phyloP scores from a whole-genome alignment of 2,797 vertebrate species.

The Paratrypauchen microcephalus region DNA sequence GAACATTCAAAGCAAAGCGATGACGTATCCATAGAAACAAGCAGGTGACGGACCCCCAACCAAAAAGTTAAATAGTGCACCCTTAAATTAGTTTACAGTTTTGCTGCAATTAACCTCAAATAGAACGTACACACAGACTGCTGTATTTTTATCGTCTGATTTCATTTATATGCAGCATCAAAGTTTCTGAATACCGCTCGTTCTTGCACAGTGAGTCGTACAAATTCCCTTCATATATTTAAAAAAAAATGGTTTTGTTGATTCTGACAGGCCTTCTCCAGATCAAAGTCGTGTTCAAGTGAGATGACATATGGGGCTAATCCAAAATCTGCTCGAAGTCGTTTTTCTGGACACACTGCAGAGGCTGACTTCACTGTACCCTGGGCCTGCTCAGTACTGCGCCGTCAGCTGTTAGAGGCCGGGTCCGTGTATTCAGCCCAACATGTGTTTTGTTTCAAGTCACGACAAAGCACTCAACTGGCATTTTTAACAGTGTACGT shows the following conservation, averaged over 20 bases:
- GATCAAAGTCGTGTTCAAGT: slow-evolving; percentile 13
- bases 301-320: not conserved
- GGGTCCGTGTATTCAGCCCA: slow-evolving; percentile 32
- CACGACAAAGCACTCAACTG: slow-evolving; percentile 31
- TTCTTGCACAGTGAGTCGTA: not conserved
- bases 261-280: not conserved
- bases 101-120: not conserved
- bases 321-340: slow-evolving; percentile 17
- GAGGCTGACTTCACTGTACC: slow-evolving; percentile 19
- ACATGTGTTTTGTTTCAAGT: slow-evolving; percentile 39
- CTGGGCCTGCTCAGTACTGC: slow-evolving; percentile 23
- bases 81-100: not conserved
- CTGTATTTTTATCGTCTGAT: not conserved
- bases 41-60: no score
- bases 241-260: not conserved
- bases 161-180: slow-evolving; percentile 6
- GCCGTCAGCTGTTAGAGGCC: slow-evolving; percentile 35
- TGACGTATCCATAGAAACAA: no score
- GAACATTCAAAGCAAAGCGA: no score
- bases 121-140: not conserved
- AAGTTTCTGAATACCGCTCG: slow-evolving; percentile 7
- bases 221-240: not conserved
- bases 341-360: slow-evolving; percentile 27
- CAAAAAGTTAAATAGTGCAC: no score
- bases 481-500: slow-evolving; percentile 24